These are phyloP conservation scores for Nothoprocta perdicaria DNA, from an alignment of 2,113 vertebrate species.

Conservation along the genomic window DNA sequence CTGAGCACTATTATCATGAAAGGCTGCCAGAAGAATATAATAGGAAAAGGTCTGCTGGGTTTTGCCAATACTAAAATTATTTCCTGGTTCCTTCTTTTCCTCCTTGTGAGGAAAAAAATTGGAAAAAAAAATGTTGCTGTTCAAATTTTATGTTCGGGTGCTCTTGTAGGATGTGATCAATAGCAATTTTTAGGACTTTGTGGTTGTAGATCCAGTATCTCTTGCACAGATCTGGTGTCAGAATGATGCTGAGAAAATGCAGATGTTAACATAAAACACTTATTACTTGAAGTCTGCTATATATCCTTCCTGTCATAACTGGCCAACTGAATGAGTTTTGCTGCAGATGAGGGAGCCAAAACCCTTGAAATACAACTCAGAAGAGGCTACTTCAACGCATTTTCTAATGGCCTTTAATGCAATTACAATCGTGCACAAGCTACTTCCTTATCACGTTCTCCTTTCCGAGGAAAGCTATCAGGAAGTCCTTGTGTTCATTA, in stretches of 20 bases:
- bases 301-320: conserved; percentile 13
- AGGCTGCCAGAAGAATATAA: not conserved
- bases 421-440: not conserved
- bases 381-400: not conserved
- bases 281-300: not conserved
- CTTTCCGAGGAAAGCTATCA: not conserved
- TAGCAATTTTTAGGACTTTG: not conserved
- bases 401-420: not conserved
- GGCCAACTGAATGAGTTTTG: not conserved
- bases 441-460: not conserved
- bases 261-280: conserved; percentile 2
- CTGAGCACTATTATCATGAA: not conserved
- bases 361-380: not conserved
- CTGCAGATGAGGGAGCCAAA: not conserved
- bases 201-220: not conserved
- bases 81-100: not conserved
- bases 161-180: not conserved
- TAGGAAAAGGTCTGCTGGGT: not conserved
- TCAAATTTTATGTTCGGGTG: not conserved
- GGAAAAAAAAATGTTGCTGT: not conserved
- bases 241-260: conserved; percentile 23
- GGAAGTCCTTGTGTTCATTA: not conserved
- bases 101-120: not conserved
- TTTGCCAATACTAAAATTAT: not conserved
- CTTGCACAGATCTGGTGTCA: not conserved